Percentiles rank a stretch among this genome's conserved stretches.
Evolutionary conservation across 1,140 invertebrate genomes (phyloP).

Genomic region (Drosophila teissieri): DNA sequence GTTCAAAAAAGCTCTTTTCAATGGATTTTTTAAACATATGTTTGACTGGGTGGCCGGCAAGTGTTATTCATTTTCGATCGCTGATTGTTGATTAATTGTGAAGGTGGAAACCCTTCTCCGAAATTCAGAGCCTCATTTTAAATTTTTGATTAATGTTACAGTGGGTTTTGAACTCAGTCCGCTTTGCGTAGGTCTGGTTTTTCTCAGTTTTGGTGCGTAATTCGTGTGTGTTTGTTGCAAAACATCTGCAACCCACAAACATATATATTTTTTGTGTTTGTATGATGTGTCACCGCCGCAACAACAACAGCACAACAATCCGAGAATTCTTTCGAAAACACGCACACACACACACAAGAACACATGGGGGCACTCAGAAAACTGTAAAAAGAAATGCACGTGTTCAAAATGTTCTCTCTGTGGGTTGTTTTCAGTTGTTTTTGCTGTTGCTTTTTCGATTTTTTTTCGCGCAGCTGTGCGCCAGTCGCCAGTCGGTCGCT

Average conservation of each 20-base stretch:
- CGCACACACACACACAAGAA: slow-evolving; percentile 43
- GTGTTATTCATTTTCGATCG: slow-evolving; percentile 22
- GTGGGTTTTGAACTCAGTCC: background rate
- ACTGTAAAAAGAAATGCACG: slow-evolving; percentile 79
- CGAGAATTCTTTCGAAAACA: slow-evolving; percentile 72
- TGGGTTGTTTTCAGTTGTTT: slow-evolving; percentile 51
- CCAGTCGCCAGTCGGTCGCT: slow-evolving; percentile 74
- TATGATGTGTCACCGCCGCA: slow-evolving; percentile 63
- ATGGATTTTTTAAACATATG: slow-evolving; percentile 11
- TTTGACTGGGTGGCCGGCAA: slow-evolving; percentile 44
- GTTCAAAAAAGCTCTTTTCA: slow-evolving; percentile 39
- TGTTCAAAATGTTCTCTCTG: slow-evolving; percentile 80
- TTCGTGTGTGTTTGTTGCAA: slow-evolving; percentile 33
- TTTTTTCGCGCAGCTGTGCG: slow-evolving; percentile 76
- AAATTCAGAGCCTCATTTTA: too few species aligned
- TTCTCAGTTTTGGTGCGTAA: slow-evolving; percentile 20
- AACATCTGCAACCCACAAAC: slow-evolving; percentile 52
- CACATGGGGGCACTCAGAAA: slow-evolving; percentile 30
- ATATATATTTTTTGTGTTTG: slow-evolving; percentile 20
- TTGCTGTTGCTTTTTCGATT: slow-evolving; percentile 63
- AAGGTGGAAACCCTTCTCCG: background rate
- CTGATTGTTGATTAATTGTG: slow-evolving; percentile 51
- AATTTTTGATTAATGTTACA: background rate
- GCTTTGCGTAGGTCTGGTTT: background rate
- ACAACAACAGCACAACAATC: slow-evolving; percentile 29